A percentile compares a stretch with the other conserved stretches of the same genome.
Evolutionary conservation across 2,797 vertebrate species (phyloP).

Genomic region (Melanotaenia parkinsoni): DNA sequence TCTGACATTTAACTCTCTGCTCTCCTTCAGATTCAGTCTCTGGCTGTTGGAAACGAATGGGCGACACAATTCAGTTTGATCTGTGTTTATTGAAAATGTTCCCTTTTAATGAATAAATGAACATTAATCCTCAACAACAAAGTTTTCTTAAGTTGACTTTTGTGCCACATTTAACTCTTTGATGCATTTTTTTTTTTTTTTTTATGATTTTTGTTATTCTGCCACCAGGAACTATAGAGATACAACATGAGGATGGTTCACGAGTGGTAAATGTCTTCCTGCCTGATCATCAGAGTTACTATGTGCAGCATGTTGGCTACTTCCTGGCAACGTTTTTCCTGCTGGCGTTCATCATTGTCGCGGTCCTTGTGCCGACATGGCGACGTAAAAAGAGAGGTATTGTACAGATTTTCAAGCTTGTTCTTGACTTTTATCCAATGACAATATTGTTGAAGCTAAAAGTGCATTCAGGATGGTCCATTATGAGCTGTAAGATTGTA

Average conservation of each 20-base stretch:
- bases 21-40: constrained; percentile 22
- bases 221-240: constrained; percentile 81
- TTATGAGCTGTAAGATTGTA: background rate
- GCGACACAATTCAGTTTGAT: constrained; percentile 37
- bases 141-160: background rate
- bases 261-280: constrained; percentile 93
- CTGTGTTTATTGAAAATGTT: constrained; percentile 6
- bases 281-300: constrained; percentile 87
- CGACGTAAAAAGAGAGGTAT: constrained; percentile 88
- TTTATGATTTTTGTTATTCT: constrained; percentile 1
- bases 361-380: constrained; percentile 84
- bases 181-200: background rate
- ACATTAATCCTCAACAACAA: background rate
- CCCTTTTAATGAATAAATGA: constrained; percentile 6
- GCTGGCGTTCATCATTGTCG: constrained; percentile 86
- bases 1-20: constrained; percentile 76
- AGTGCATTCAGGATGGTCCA: background rate
- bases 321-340: constrained; percentile 90
- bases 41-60: constrained; percentile 47
- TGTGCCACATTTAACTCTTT: background rate
- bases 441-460: background rate
- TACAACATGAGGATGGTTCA: constrained; percentile 69
- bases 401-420: background rate
- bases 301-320: constrained; percentile 93
- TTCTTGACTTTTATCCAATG: background rate